Evolutionary conservation across 2,113 vertebrate species (phyloP), one percentile per base, ranked within the genome.

Genomic region (Lampris incognitus): DNA sequence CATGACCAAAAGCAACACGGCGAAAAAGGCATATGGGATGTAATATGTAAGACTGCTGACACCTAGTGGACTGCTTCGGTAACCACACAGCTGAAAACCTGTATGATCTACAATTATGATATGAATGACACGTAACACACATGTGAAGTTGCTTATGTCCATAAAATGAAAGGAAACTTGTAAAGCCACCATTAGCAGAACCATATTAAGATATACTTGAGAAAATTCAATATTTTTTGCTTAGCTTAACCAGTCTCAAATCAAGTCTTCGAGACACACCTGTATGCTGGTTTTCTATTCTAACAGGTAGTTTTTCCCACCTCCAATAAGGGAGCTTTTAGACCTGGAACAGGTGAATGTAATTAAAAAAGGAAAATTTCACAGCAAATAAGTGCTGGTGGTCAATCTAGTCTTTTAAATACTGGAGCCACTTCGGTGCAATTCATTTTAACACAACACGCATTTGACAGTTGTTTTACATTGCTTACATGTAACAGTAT

Each of bases 21-120:
- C 62, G 8, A 49, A 36, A 3, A 42, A 5, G n/a, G 10, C 0
- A 37, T 55, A 48, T 44, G 11, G 39, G 5, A n/a, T 44, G n/a
- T 36, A 46, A 9, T 41, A 39, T 79, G 38, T 79, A 13, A n/a
- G 55, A 81, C 85, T 62, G 62, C 66, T 44, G 90, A 90, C 90
- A 90, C 65, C 91, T 90, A 85, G 89, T 90, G 91, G 79, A 13
- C 1, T 3, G 24, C 0, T n/a, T 1, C 1, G 63, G 81, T 69
- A 80, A 89, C 85, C 76, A 86, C 88, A 80, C 0, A 9, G 8
- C 6, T 44, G 1, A 44, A 62, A 46, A 59, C 2, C 36, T 38
- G 36, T 11, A 40, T n/a, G 40, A 6, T 24, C 2, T n/a, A 11
- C 55, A 37, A 11, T 9, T 6, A 56, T 54, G 3, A 59, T 54